Conservation (phyloP, 64 coral and sea anemone genomes). For the Montipora sp. region DNA sequence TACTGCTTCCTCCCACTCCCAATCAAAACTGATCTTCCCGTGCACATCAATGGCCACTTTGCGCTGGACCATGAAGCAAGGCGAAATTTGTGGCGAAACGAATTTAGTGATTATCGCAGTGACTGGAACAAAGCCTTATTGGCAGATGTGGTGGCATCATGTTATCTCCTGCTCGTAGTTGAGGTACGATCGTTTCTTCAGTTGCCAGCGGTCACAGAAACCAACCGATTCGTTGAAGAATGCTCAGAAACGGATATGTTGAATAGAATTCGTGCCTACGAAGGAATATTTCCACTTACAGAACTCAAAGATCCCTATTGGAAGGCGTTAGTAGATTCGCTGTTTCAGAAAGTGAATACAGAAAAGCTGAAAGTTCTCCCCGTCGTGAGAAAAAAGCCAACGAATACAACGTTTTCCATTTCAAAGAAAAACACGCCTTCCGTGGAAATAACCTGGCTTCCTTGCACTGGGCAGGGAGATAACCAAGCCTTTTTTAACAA, state of each 20-base stretch:
- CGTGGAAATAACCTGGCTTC: constrained; percentile 61
- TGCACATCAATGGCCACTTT: constrained; percentile 96
- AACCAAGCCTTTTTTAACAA: constrained; percentile 69
- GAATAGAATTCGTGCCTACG: constrained; percentile 26
- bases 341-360: constrained; percentile 11
- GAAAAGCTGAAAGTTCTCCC: constrained; percentile 41
- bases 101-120: constrained; percentile 42
- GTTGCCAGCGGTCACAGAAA: not conserved
- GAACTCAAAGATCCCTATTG: not conserved
- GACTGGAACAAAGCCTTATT: constrained; percentile 75
- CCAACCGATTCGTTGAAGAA: not conserved
- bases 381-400: constrained; percentile 1
- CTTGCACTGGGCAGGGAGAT: constrained; percentile 47
- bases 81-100: constrained; percentile 74
- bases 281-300: not conserved
- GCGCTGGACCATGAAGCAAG: constrained; percentile 91
- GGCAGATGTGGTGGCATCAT: constrained; percentile 67
- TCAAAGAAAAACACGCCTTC: not conserved
- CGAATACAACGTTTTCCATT: not conserved
- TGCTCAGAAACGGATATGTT: not conserved
- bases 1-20: constrained; percentile 82
- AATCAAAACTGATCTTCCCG: constrained; percentile 75
- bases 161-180: constrained; percentile 67
- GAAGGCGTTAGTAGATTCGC: not conserved
- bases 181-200: constrained; percentile 6